phyloP scores from a whole-genome alignment of 2,113 vertebrate species.

The Oenanthe melanoleuca region DNA sequence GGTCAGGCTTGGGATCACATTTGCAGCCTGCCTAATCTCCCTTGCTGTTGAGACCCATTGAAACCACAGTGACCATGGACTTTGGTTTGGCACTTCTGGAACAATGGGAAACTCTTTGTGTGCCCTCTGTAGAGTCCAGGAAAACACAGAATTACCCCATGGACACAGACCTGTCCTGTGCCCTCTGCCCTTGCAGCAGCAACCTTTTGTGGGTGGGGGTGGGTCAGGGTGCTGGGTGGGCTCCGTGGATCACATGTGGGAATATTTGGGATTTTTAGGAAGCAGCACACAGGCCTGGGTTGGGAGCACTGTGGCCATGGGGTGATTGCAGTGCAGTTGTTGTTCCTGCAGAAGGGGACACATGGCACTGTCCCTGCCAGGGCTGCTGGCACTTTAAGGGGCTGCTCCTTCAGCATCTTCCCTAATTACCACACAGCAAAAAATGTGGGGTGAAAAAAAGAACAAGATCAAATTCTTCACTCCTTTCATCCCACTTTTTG shows the following conservation, averaged over 20 bases:
- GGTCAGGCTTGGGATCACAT: neutral
- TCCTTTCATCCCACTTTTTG: conserved; percentile 60
- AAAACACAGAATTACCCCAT: neutral
- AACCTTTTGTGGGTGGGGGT: rapidly evolving
- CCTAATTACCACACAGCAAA: neutral
- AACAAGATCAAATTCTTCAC: conserved; percentile 22
- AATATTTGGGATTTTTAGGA: neutral
- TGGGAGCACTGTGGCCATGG: neutral
- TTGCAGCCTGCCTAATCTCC: neutral
- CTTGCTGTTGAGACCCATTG: neutral
- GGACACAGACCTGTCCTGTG: neutral
- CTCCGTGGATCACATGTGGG: rapidly evolving
- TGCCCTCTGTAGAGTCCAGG: neutral
- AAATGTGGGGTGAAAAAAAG: neutral
- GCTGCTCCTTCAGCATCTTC: neutral
- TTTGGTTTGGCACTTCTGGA: neutral
- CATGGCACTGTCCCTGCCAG: rapidly evolving
- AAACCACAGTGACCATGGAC: neutral
- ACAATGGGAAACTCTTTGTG: neutral
- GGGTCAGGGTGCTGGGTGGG: neutral
- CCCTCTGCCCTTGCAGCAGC: neutral
- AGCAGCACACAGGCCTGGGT: neutral
- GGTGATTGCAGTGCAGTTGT: neutral
- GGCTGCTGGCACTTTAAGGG: neutral
- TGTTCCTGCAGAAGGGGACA: neutral